Base-by-base conservation (phyloP, 2,113 vertebrate genomes). In the Circaetus gallicus region DNA sequence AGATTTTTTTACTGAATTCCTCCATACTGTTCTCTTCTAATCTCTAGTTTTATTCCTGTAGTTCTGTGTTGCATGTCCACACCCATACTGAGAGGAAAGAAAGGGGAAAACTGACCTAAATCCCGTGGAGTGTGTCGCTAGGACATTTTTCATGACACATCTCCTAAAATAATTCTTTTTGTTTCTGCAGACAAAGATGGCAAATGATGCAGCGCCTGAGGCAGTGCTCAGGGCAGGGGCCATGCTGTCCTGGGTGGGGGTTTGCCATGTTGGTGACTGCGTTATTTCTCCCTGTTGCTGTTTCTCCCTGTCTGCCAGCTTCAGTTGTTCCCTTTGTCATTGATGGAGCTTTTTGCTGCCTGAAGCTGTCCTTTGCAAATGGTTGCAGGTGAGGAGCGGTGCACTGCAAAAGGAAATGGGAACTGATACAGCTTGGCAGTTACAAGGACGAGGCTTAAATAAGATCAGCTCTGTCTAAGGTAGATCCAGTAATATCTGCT, bases 191-290 rank as follows among this genome's bases (percentile, higher is more conserved):
- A 20, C 21, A 9, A 34, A 40, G 56, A 7, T 16, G 73, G 42
- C 24, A 16, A 58, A n/a, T 2, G 7, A 6, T 16, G 17, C 17
- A 14, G 62, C 12, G 28, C 26, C 38, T 36, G 52, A 16, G 52
- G 65, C 25, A 38, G 59, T 2, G 32, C 47, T 18, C 15, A 1
- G 22, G 26, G 65, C 25, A 6, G 32, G 25, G 47, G 28, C 24
- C 2, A 2, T 6, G 62, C 2, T 5, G 31, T 13, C 34, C 53
- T 0, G 13, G 21, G 8, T 4, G 13, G 10, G 24, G 13, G 22
- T 10, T 59, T 8, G 13, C 38, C 19, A 0, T 7, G 8, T 3
- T 13, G 20, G 36, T 2, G 22, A 6, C 16, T 0, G 7, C 4
- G 2, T 21, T 59, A 4, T 45, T 53, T 18, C 59, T 65, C 59